A percentile compares a stretch with the other conserved stretches of the same genome.
Conservation (phyloP, 2,888 invertebrate genomes). For the Apotomis betuletana region DNA sequence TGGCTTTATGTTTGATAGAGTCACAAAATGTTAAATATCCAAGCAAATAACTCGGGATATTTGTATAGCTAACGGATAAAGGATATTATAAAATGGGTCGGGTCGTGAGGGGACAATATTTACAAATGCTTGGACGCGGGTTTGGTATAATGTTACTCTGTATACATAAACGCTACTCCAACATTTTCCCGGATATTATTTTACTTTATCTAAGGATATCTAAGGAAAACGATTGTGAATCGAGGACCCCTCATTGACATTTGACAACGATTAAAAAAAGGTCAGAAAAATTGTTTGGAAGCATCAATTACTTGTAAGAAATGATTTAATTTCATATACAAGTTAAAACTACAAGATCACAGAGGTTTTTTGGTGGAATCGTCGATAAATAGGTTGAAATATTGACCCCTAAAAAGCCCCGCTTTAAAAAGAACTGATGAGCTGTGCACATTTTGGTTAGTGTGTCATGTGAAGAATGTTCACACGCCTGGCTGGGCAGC, state of each 20-base stretch:
- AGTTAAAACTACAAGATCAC: no score
- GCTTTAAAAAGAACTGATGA: conserved; percentile 12
- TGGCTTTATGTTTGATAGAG: conserved; percentile 2
- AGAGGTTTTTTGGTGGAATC: not conserved
- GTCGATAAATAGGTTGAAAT: not conserved
- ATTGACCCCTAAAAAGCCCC: not conserved
- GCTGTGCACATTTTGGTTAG: conserved; percentile 17
- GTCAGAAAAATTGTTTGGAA: no score
- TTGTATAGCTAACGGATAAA: conserved; percentile 31
- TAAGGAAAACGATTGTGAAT: not conserved
- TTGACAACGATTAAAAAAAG: no score
- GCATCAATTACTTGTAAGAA: no score
- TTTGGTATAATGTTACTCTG: conserved; percentile 21
- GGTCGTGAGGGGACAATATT: conserved; percentile 34
- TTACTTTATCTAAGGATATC: not conserved
- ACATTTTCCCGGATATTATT: not conserved
- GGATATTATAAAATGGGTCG: conserved; percentile 35
- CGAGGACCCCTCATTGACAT: no score
- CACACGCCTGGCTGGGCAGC: conserved; percentile 34
- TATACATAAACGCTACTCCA: conserved; percentile 3
- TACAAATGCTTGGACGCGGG: conserved; percentile 24
- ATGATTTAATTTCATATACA: no score
- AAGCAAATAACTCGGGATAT: conserved; percentile 8
- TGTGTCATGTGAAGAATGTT: conserved; percentile 25
- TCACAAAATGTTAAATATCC: conserved; percentile 8